These are phyloP conservation scores for Hepsetus odoe DNA, from an alignment of 2,113 vertebrate species.

Conservation along the genomic window DNA sequence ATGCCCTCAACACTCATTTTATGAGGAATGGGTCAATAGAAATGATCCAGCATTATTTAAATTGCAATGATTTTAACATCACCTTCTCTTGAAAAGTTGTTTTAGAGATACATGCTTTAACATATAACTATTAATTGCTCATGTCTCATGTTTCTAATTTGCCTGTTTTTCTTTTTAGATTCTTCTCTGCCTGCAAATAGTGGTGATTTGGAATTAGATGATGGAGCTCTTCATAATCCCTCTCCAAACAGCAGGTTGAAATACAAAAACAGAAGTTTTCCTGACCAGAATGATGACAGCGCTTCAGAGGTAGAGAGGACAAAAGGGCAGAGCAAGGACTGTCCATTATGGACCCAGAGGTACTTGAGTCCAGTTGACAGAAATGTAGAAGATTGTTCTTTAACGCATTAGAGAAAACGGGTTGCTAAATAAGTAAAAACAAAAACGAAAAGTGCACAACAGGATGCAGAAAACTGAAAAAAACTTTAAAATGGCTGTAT, in stretches of 20 bases:
- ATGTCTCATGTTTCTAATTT: background rate
- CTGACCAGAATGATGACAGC: background rate
- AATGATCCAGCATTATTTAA: too few relatives aligned
- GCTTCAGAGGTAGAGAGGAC: background rate
- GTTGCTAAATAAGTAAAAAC: background rate
- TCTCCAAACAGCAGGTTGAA: background rate
- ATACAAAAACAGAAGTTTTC: background rate
- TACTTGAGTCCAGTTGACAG: slow-evolving; percentile 25
- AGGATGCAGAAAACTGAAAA: background rate
- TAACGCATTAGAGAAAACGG: background rate
- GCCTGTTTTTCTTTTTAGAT: background rate
- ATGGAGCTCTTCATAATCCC: background rate
- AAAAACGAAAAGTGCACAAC: background rate
- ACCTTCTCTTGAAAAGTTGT: too few relatives aligned
- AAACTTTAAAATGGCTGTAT: background rate
- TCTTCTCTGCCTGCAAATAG: background rate
- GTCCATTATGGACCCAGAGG: background rate
- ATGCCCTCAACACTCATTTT: too few relatives aligned
- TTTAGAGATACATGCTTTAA: too few relatives aligned
- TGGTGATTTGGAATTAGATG: background rate
- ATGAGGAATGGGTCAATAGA: too few relatives aligned
- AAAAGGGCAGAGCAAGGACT: background rate
- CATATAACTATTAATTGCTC: background rate
- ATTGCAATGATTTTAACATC: too few relatives aligned
- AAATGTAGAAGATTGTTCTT: background rate